Percentiles rank a stretch among this genome's conserved stretches.
Conservation (phyloP, 1,140 invertebrate species). For the Drosophila oshimai region DNA sequence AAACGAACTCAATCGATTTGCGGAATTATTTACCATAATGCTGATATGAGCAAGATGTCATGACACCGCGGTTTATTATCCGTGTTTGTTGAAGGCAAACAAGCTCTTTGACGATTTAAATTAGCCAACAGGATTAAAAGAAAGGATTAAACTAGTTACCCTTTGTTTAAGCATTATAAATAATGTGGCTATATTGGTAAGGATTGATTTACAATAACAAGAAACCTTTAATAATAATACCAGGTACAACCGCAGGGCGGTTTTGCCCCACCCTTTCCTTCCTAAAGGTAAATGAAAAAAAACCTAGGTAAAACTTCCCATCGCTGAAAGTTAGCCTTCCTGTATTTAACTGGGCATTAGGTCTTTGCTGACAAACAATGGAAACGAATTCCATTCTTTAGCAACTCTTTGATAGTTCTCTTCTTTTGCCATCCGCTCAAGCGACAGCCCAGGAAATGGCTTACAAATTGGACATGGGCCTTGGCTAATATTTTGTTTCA, state of each 20-base stretch:
- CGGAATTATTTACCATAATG: constrained; percentile 3
- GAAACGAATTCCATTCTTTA: constrained; percentile 2
- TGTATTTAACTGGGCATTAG: not conserved
- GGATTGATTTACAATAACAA: too few relatives aligned
- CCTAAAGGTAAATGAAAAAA: not conserved
- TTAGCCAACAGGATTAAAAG: constrained; percentile 6
- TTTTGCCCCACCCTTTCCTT: too few relatives aligned
- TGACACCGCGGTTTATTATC: constrained; percentile 16
- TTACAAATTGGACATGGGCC: constrained; percentile 13
- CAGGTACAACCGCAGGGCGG: too few relatives aligned
- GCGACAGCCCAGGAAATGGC: constrained; percentile 1
- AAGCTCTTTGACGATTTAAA: constrained; percentile 8
- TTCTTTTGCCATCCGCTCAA: not conserved
- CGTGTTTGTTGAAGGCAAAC: constrained; percentile 7
- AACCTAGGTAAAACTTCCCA: not conserved
- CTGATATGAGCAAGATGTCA: not conserved
- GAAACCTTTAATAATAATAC: too few relatives aligned
- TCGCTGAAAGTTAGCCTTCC: not conserved
- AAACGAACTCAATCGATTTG: constrained; percentile 16
- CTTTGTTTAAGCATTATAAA: not conserved
- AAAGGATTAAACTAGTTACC: constrained; percentile 6
- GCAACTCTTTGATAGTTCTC: constrained; percentile 14
- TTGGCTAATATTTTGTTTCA: constrained; percentile 59
- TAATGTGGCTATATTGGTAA: not conserved
- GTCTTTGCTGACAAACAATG: constrained; percentile 5